These are phyloP conservation scores for Megamerina dolium DNA, from an alignment of 2,888 invertebrate species.

Conservation along the genomic window DNA sequence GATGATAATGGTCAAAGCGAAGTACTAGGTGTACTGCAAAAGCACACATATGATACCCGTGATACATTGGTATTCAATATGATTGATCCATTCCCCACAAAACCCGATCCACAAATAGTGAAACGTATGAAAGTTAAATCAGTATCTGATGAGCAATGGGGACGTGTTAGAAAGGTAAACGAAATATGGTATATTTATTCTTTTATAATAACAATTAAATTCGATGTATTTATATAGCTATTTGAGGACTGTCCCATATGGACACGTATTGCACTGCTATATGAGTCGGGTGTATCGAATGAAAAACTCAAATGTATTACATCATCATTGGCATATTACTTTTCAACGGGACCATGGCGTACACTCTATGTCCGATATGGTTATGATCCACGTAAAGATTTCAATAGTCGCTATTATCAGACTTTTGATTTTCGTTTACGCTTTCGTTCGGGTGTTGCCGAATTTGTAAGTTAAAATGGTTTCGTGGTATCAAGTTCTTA, in stretches of 20 bases:
- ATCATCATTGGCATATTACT: conserved; percentile 80
- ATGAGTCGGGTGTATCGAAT: conserved; percentile 56
- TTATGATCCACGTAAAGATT: conserved; percentile 83
- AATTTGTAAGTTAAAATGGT: conserved; percentile 29
- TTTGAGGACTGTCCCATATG: conserved; percentile 87
- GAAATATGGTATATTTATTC: conserved; percentile 4
- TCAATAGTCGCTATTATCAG: conserved; percentile 76
- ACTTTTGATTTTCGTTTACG: conserved; percentile 73
- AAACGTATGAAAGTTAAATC: conserved; percentile 53
- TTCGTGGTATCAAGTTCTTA: too few species aligned
- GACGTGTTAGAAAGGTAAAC: conserved; percentile 50
- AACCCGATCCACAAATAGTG: conserved; percentile 56
- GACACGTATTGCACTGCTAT: conserved; percentile 72
- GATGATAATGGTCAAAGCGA: conserved; percentile 42
- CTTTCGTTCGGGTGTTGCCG: conserved; percentile 41
- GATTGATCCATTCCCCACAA: conserved; percentile 57
- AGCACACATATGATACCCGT: conserved; percentile 55
- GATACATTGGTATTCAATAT: conserved; percentile 60
- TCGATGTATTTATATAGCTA: conserved; percentile 49
- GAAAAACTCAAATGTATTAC: conserved; percentile 69
- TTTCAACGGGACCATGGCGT: conserved; percentile 87
- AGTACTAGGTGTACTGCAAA: conserved; percentile 53
- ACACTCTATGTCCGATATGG: conserved; percentile 84
- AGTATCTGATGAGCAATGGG: conserved; percentile 50
- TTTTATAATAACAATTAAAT: not conserved